phyloP scores from a whole-genome alignment of 2,113 vertebrate genomes.

The Grammatotria lemairii region DNA sequence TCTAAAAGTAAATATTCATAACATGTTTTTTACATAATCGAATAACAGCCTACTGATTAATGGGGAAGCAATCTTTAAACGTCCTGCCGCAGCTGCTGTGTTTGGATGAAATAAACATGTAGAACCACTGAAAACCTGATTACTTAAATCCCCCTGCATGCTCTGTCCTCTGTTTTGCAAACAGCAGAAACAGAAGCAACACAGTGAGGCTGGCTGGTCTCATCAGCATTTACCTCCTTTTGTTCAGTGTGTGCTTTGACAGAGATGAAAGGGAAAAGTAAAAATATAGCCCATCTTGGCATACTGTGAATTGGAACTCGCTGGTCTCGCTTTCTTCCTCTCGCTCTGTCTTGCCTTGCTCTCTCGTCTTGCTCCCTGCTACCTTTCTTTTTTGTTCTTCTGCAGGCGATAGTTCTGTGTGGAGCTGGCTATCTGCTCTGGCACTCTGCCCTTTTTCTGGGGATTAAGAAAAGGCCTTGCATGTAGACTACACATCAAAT shows the following conservation, averaged over 20 bases:
- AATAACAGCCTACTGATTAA: not conserved
- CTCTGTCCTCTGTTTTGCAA: not conserved
- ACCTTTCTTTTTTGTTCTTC: not conserved
- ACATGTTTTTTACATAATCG: not conserved
- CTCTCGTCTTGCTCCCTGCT: not conserved
- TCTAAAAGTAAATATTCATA: not conserved
- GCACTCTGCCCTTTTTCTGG: not conserved
- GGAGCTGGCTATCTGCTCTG: not conserved
- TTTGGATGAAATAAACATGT: not conserved
- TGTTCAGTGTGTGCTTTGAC: constrained; percentile 22
- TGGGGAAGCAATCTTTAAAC: not conserved
- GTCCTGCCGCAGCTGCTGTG: not conserved
- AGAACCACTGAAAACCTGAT: not conserved
- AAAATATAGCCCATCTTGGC: not conserved
- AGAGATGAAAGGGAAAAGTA: constrained; percentile 27
- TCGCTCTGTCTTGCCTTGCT: not conserved
- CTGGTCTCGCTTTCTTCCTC: not conserved
- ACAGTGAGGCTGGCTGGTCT: not conserved
- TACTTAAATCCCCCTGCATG: constrained; percentile 4
- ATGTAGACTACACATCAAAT: not conserved
- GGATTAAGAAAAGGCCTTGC: not conserved
- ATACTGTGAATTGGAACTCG: not conserved
- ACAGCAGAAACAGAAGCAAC: not conserved
- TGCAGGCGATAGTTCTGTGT: not conserved
- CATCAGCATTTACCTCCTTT: constrained; percentile 25